A percentile compares a stretch with the other conserved stretches of the same genome.
Conservation (phyloP, 2,888 invertebrate genomes). For the Lamellibrachia columna region DNA sequence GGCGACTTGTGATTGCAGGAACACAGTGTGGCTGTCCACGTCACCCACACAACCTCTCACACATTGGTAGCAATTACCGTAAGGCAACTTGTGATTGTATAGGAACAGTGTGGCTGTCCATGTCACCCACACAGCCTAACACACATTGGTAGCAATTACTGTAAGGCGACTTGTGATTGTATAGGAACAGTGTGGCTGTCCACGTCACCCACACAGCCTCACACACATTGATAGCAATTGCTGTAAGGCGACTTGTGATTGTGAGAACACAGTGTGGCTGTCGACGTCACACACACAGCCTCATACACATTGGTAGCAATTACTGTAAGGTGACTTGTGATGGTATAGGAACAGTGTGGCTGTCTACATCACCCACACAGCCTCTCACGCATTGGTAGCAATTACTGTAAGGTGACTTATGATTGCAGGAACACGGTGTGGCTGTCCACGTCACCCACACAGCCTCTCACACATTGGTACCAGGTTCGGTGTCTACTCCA, state of each 20-base stretch:
- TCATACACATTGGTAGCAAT: conserved; percentile 89
- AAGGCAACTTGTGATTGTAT: conserved; percentile 48
- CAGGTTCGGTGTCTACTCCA: conserved; percentile 95
- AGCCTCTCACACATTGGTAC: conserved; percentile 99
- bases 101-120: conserved; percentile 95
- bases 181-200: conserved; percentile 69
- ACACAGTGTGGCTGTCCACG: conserved; percentile 96
- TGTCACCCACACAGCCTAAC: conserved; percentile 95
- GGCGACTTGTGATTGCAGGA: conserved; percentile 62
- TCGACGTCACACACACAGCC: conserved; percentile 98
- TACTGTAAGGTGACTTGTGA: not conserved
- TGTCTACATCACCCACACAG: conserved; percentile 97
- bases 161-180: conserved; percentile 77
- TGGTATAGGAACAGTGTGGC: conserved; percentile 84
- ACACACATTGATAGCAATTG: not conserved
- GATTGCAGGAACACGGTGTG: conserved; percentile 82
- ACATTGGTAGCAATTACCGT: conserved; percentile 99
- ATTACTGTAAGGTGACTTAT: not conserved
- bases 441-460: conserved; percentile 97
- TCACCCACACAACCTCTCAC: conserved; percentile 97
- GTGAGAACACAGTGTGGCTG: conserved; percentile 87
- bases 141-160: conserved; percentile 95
- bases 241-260: conserved; percentile 30
- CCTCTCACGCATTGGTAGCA: conserved; percentile 94
- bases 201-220: too few relatives aligned